phyloP scores from a whole-genome alignment of 2,797 vertebrate genomes.

The Acropternis orthonyx region DNA sequence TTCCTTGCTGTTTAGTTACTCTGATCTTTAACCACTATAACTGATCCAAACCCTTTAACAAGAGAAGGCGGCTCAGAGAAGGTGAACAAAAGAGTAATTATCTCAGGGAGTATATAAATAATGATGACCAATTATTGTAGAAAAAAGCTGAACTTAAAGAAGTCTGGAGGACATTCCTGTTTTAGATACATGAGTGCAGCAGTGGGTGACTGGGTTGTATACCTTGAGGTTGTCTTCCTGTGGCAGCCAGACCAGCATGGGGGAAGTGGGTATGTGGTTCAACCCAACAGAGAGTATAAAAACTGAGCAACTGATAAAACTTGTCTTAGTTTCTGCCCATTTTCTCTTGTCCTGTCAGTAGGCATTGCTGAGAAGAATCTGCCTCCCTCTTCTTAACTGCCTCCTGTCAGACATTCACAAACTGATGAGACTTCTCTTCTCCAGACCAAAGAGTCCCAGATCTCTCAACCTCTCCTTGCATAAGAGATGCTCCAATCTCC shows the following conservation, averaged over 20 bases:
- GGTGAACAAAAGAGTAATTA: neutral
- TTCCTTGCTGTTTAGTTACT: neutral
- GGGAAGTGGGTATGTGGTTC: neutral
- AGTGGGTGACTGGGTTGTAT: accelerated
- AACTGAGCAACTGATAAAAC: neutral
- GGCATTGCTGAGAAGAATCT: neutral
- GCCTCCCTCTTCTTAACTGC: neutral
- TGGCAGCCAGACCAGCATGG: neutral
- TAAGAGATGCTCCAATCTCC: neutral
- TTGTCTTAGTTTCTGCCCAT: neutral
- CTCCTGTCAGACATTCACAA: neutral
- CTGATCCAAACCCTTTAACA: neutral
- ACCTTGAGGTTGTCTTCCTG: neutral
- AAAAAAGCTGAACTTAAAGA: neutral
- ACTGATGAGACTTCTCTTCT: neutral
- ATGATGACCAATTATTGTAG: neutral
- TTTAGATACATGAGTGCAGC: neutral
- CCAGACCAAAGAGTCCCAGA: neutral
- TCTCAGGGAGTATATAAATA: neutral
- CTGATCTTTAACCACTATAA: neutral
- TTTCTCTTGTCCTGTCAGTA: neutral
- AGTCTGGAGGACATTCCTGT: neutral
- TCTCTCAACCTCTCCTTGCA: neutral
- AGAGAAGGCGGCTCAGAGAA: neutral
- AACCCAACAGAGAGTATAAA: neutral